phyloP scores from a whole-genome alignment of 2,797 vertebrate species.

The Sebastes baramenuke region DNA sequence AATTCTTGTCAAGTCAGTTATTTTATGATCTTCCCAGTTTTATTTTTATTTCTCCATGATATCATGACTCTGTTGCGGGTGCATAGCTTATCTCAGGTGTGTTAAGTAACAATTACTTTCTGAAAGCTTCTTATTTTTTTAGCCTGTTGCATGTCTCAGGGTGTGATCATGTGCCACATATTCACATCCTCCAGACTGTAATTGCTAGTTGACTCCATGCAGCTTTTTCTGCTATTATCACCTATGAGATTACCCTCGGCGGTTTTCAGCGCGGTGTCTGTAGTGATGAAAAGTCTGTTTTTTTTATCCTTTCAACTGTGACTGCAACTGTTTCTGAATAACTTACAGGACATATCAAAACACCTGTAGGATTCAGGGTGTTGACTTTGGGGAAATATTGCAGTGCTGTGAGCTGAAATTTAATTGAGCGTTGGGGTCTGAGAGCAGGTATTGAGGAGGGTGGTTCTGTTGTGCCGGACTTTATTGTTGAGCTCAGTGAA shows the following conservation, averaged over 20 bases:
- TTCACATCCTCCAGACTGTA: neutral
- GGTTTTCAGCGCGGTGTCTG: neutral
- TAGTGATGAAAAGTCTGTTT: neutral
- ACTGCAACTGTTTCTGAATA: conserved; percentile 9
- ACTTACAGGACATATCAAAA: neutral
- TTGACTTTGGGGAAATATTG: conserved; percentile 5
- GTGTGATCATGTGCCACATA: neutral
- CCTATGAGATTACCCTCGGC: neutral
- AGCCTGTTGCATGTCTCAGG: neutral
- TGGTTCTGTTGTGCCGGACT: conserved; percentile 24
- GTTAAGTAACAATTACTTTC: neutral
- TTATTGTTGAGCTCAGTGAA: conserved; percentile 45
- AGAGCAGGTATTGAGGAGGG: conserved; percentile 5
- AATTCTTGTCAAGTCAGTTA: neutral
- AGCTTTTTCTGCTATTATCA: neutral
- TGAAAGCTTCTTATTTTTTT: neutral
- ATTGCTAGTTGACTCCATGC: neutral
- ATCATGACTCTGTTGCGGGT: neutral
- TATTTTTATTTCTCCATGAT: neutral
- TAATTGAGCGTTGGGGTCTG: conserved; percentile 2
- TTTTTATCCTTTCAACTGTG: neutral
- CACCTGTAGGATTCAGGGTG: conserved; percentile 17
- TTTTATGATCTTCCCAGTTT: neutral
- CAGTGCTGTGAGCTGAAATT: conserved; percentile 14
- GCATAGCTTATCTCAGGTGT: neutral